Conservation (phyloP, 2,113 vertebrate genomes). For the Willisornis vidua region DNA sequence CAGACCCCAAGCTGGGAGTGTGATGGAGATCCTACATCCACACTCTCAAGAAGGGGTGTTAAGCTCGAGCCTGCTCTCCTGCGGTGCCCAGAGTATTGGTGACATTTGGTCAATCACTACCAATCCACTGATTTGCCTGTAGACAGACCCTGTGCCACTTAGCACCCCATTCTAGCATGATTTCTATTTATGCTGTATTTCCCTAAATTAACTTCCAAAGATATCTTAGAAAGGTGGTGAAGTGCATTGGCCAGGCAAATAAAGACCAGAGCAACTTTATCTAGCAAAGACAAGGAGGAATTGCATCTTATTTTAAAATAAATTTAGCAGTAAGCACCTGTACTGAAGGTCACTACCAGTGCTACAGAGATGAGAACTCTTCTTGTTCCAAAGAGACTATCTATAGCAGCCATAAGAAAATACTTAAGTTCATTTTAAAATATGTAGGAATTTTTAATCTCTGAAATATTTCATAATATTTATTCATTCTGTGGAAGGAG, state of each 20-base stretch:
- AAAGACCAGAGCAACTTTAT: background rate
- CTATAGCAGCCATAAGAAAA: background rate
- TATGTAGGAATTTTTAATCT: background rate
- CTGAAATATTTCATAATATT: background rate
- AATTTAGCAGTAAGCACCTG: background rate
- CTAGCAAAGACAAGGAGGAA: background rate
- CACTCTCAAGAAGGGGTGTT: background rate
- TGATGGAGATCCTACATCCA: background rate
- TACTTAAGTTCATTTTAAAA: background rate
- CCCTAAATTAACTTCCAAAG: background rate
- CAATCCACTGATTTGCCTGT: background rate
- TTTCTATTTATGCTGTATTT: background rate
- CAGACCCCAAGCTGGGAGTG: background rate
- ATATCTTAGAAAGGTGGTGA: background rate
- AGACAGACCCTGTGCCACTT: background rate
- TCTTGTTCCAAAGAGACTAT: background rate
- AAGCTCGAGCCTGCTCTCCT: background rate
- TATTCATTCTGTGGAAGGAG: background rate
- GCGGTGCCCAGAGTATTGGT: accelerated
- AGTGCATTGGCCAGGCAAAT: background rate
- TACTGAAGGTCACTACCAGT: background rate
- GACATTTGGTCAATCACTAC: background rate
- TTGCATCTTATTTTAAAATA: background rate
- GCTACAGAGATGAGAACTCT: background rate
- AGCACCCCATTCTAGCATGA: background rate